Conservation (phyloP, 30 jellyfish, hydroid and myxozoan genomes). For the Clytia hemisphaerica region DNA sequence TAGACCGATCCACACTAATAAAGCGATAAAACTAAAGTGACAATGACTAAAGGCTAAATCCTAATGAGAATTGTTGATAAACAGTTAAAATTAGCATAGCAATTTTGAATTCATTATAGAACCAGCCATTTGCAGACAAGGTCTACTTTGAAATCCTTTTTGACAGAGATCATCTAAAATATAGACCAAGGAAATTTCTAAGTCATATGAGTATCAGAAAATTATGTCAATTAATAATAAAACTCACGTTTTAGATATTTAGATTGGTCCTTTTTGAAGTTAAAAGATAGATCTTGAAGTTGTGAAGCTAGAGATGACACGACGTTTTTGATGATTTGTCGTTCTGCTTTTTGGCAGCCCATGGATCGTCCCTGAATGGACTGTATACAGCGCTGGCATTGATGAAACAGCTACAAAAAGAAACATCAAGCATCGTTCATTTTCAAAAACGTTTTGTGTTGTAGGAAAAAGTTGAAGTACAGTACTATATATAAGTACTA, state of each 20-base stretch:
- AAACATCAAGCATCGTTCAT: neutral
- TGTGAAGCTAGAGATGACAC: constrained; percentile 81
- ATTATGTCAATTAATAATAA: neutral
- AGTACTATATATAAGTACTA: too few relatives aligned
- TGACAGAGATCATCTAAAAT: neutral
- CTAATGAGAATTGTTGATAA: too few relatives aligned
- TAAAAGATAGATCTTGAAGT: constrained; percentile 82
- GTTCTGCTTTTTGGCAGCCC: constrained; percentile 59
- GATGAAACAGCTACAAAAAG: constrained; percentile 74
- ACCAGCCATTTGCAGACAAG: neutral
- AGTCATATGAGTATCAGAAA: neutral
- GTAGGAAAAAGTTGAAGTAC: neutral
- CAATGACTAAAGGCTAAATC: too few relatives aligned
- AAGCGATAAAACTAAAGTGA: too few relatives aligned
- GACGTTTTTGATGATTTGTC: constrained; percentile 62
- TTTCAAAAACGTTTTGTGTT: neutral
- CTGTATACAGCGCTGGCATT: constrained; percentile 88
- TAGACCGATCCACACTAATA: too few relatives aligned
- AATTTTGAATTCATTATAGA: neutral
- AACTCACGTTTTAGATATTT: constrained; percentile 74
- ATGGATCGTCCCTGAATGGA: constrained; percentile 63
- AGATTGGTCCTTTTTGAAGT: constrained; percentile 82
- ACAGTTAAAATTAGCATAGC: too few relatives aligned
- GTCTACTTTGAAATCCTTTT: neutral
- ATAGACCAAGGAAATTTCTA: neutral